Evolutionary conservation across 2,113 vertebrate species (phyloP), one percentile per base, ranked within the genome.

Genomic region (Danionella cerebrum): DNA sequence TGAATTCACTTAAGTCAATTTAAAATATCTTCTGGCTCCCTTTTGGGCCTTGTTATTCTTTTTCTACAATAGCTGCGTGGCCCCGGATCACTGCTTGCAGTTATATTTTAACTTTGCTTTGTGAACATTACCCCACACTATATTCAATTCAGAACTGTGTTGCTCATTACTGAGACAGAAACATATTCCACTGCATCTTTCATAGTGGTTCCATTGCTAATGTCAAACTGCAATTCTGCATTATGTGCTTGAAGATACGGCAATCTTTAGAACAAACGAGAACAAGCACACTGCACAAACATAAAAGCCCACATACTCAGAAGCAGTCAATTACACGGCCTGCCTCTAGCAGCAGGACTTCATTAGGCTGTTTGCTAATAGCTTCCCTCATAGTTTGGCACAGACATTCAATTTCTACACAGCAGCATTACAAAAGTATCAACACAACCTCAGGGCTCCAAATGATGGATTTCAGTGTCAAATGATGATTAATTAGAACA

Each of bases 361-460:
- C 69, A 78, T 75, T 78, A 78, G 73, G 67, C 66, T 59, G 50
- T 47, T 45, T 69, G 29, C 55, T 69, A 72, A 75, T 75, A 65
- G 67, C 60, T 50, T 63, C 31, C 65, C 22, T 45, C 24, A 39
- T 72, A 69, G 65, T 68, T 70, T 69, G 36, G 66, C 41, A 27
- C 18, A 51, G 53, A 21, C 47, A 65, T 53, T 54, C 13, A 14
- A 54, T 71, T 75, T 70, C 57, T 25, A 59, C 29, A 59, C 39
- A n/a, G 11, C 18, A 53, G 68, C 41, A 62, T 71, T 38, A 66
- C 39, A 57, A 41, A 67, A 38, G 54, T 45, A 52, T 38, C 5
- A 29, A 53, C 51, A 31, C 63, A 6, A 57, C 63, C 48, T 6
- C 7, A 9, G 19, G 38, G 50, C 27, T 25, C 16, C 64, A 52